Evolutionary conservation across 2,113 vertebrate species (phyloP).

Genomic region (Ptilonorhynchus violaceus): DNA sequence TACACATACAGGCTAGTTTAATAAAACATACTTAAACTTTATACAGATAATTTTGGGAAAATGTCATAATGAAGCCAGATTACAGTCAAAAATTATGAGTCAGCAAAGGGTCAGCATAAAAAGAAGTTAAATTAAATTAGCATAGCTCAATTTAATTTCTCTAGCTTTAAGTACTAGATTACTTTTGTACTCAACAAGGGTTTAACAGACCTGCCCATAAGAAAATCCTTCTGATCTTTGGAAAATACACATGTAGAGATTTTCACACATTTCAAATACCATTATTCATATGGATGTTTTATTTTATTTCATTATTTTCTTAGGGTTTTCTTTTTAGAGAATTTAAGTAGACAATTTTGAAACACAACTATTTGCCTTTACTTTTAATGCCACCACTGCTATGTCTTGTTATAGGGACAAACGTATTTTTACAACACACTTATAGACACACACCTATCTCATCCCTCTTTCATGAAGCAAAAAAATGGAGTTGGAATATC

Average conservation of each 20-base stretch:
- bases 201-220: neutral
- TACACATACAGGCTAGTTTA: neutral
- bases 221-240: neutral
- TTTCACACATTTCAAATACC: neutral
- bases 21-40: neutral
- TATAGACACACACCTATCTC: neutral
- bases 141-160: neutral
- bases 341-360: neutral
- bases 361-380: neutral
- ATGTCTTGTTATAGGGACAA: neutral
- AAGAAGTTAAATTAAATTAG: neutral
- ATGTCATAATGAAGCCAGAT: neutral
- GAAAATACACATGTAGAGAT: neutral
- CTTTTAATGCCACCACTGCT: neutral
- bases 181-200: neutral
- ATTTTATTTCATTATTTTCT: neutral
- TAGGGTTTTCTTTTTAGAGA: neutral
- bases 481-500: neutral
- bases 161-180: neutral
- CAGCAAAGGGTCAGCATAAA: neutral
- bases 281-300: neutral
- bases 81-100: neutral
- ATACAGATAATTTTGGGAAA: neutral
- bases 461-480: neutral
- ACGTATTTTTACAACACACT: neutral